Conservation (phyloP, 2,113 vertebrate genomes). For the Silurus meridionalis region DNA sequence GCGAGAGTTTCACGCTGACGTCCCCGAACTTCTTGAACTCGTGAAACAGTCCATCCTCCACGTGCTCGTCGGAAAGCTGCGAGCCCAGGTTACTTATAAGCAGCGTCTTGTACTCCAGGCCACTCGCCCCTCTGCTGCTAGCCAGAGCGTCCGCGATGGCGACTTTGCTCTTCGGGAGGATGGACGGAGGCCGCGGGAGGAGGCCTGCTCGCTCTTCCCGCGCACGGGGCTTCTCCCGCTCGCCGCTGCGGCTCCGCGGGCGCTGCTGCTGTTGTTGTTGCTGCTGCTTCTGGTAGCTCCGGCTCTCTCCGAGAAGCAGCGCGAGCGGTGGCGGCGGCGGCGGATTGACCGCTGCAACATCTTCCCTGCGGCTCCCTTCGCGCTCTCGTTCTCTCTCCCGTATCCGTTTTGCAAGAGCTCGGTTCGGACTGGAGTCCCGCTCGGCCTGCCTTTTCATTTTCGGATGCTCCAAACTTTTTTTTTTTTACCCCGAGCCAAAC, state of each 20-base stretch:
- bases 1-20: constrained; percentile 92
- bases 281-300: constrained; percentile 73
- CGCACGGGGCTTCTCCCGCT: constrained; percentile 78
- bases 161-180: constrained; percentile 56
- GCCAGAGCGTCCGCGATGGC: constrained; percentile 63
- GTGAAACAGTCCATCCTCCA: constrained; percentile 94
- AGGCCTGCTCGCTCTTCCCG: constrained; percentile 68
- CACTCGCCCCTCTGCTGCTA: constrained; percentile 55
- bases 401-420: constrained; percentile 77
- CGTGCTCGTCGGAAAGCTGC: constrained; percentile 89
- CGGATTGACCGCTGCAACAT: constrained; percentile 23
- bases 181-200: constrained; percentile 68
- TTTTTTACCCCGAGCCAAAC: constrained; percentile 44
- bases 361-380: constrained; percentile 73
- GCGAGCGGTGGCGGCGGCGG: constrained; percentile 70
- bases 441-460: constrained; percentile 91
- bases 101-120: constrained; percentile 91
- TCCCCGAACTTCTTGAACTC: constrained; percentile 97
- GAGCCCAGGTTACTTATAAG: constrained; percentile 93
- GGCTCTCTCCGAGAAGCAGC: constrained; percentile 69
- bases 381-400: constrained; percentile 77
- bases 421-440: constrained; percentile 81
- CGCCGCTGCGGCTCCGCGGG: constrained; percentile 70
- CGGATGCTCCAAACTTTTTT: constrained; percentile 65
- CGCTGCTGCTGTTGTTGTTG: constrained; percentile 12